Conservation (phyloP, 1,140 invertebrate species). For the Condylostylus longicornis region DNA sequence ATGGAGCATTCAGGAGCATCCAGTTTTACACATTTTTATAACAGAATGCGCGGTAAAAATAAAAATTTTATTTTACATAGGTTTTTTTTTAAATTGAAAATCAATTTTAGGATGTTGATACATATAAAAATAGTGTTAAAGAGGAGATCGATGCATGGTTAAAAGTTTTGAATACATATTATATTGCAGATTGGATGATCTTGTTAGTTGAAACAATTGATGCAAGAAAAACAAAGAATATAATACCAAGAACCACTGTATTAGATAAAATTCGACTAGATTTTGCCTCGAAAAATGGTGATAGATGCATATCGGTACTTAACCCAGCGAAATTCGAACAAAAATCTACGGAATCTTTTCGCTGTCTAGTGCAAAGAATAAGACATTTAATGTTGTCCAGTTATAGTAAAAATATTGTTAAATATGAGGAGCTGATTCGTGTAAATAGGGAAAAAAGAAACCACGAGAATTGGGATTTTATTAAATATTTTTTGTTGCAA, state of each 20-base stretch:
- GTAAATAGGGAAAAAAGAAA: constrained; percentile 79
- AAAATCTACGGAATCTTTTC: constrained; percentile 77
- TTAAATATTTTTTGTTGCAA: constrained; percentile 83
- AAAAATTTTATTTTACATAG: neutral
- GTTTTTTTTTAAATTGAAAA: neutral
- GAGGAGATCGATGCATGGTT: constrained; percentile 84
- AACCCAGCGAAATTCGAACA: constrained; percentile 82
- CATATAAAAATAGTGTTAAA: constrained; percentile 68
- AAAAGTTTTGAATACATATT: constrained; percentile 53
- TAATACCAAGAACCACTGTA: constrained; percentile 81
- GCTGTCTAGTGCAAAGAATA: constrained; percentile 64
- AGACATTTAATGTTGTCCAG: constrained; percentile 69
- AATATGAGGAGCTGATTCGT: constrained; percentile 83
- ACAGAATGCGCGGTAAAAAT: constrained; percentile 72
- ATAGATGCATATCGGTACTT: constrained; percentile 75
- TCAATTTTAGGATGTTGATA: constrained; percentile 67
- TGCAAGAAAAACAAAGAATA: constrained; percentile 78
- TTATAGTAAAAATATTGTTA: constrained; percentile 69
- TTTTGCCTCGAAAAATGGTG: constrained; percentile 80
- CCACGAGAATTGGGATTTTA: constrained; percentile 85
- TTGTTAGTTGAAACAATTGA: constrained; percentile 85
- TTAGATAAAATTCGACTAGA: constrained; percentile 88
- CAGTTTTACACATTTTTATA: constrained; percentile 90
- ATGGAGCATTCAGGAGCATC: constrained; percentile 64
- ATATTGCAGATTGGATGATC: constrained; percentile 85